Base-by-base conservation (phyloP, 2,797 vertebrate genomes). In the Prionace glauca region DNA sequence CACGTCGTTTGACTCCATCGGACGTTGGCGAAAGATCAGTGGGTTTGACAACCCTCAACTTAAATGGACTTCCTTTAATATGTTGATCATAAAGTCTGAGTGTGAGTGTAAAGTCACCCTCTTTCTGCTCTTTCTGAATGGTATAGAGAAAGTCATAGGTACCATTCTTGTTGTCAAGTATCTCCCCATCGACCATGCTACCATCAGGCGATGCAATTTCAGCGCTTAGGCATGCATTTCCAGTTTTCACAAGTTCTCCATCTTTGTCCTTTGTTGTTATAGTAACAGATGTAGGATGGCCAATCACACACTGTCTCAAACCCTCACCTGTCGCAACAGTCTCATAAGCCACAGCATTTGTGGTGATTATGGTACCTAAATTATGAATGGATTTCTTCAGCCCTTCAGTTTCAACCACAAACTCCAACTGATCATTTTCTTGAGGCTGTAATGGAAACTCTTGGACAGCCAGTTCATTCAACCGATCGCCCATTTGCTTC, bases 381-480 rank as follows among this genome's bases (percentile, higher is more conserved):
- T 99, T 99, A 97, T 99, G 99, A 97, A 99, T 98, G 96, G 99
- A 99, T 96, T 99, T 99, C 97, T 99, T 99, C 94, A 99, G 97
- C 5, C 99, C 98, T 29, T 99, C 99, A 0, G 99, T 99, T 97
- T 99, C 99, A 88, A 98, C 98, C 1, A 98, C 97, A 95, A 99
- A 99, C 96, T 99, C 99, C 97, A 99, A 96, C 96, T 99, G 99
- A 96, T 98, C 97, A 0, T 99, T 99, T 96, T 99, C 99, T 0
- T 98, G 98, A 0, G 99, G 99, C 96, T 98, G 98, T 96, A 99
- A 96, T 0, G 98, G 98, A 86, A 99, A 98, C 74, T 99, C 98
- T 95, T 98, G 97, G 96, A 97, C 98, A 0, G 99, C 98, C 96
- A 99, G 97, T 29, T 99, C 98, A 0, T 97, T 96, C 88, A 99